These are phyloP conservation scores for Alethe castanea DNA, from an alignment of 2,113 vertebrate genomes.

Conservation along the genomic window DNA sequence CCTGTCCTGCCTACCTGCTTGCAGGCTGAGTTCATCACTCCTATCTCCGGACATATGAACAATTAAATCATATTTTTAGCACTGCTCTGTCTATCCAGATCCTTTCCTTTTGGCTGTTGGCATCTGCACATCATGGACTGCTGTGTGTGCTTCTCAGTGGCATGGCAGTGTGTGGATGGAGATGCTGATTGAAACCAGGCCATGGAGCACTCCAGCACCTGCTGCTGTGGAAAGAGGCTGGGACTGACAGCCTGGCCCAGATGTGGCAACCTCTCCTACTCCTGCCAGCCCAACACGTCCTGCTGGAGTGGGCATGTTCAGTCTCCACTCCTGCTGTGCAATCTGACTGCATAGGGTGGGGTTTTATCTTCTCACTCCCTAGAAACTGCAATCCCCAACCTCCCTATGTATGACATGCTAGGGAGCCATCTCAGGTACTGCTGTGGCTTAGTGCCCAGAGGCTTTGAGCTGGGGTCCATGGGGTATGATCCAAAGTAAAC, in stretches of 20 bases:
- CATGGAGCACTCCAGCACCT: not conserved
- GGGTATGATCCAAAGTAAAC: not conserved
- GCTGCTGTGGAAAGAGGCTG: not conserved
- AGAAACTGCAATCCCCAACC: not conserved
- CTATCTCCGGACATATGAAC: not conserved
- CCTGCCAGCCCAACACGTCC: not conserved
- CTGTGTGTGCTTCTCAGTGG: not conserved
- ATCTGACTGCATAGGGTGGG: not conserved
- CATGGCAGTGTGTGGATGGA: fast-evolving
- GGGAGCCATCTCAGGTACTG: not conserved
- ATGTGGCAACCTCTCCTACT: not conserved
- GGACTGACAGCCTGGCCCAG: not conserved
- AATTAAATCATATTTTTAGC: not conserved
- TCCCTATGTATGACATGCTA: fast-evolving
- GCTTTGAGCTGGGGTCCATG: not conserved
- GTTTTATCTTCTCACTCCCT: not conserved
- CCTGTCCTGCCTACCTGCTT: not conserved
- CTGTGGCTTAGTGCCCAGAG: not conserved
- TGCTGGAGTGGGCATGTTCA: not conserved
- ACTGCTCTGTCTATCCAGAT: not conserved
- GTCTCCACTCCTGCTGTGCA: not conserved
- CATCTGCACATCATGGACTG: fast-evolving
- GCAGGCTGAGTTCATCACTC: not conserved
- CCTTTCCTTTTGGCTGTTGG: not conserved
- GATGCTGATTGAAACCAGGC: not conserved